These are phyloP conservation scores for Stictonetta naevosa DNA, from an alignment of 2,113 vertebrate species.

Conservation along the genomic window DNA sequence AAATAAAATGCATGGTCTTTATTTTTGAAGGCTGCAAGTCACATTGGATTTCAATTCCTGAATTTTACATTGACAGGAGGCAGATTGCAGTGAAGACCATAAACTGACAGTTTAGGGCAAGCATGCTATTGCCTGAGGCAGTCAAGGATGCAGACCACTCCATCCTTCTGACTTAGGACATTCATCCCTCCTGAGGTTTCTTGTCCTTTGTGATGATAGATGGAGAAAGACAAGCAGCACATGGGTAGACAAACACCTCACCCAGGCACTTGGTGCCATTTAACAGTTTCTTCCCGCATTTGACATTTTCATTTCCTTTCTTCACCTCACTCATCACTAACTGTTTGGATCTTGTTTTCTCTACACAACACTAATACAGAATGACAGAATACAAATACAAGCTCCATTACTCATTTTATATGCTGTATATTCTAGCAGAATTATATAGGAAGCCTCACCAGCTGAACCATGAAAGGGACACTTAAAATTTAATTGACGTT, in stretches of 20 bases:
- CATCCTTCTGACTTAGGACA: slow-evolving; percentile 67
- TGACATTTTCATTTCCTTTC: slow-evolving; percentile 88
- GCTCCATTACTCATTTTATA: slow-evolving; percentile 63
- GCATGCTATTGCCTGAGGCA: slow-evolving; percentile 76
- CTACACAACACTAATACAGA: slow-evolving; percentile 72
- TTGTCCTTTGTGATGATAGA: slow-evolving; percentile 85
- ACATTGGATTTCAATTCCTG: slow-evolving; percentile 43
- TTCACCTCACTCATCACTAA: slow-evolving; percentile 79
- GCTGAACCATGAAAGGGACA: slow-evolving; percentile 26
- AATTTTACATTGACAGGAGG: slow-evolving; percentile 74
- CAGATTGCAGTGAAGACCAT: slow-evolving; percentile 70
- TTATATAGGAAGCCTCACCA: slow-evolving; percentile 11
- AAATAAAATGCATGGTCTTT: background rate
- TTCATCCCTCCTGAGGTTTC: slow-evolving; percentile 81
- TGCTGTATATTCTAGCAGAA: slow-evolving; percentile 47
- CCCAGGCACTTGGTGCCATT: slow-evolving; percentile 88
- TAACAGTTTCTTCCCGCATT: slow-evolving; percentile 81
- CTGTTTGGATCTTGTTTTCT: slow-evolving; percentile 75
- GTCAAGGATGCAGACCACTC: slow-evolving; percentile 41
- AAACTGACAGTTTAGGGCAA: slow-evolving; percentile 77
- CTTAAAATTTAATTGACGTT: slow-evolving; percentile 57
- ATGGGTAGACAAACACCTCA: slow-evolving; percentile 85
- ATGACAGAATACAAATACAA: slow-evolving; percentile 74
- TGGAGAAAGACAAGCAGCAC: slow-evolving; percentile 87
- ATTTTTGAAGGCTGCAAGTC: slow-evolving; percentile 50